A percentile compares a stretch with the other conserved stretches of the same genome.
Evolutionary conservation across 2,113 vertebrate species (phyloP).

Genomic region (Poicephalus gulielmi): DNA sequence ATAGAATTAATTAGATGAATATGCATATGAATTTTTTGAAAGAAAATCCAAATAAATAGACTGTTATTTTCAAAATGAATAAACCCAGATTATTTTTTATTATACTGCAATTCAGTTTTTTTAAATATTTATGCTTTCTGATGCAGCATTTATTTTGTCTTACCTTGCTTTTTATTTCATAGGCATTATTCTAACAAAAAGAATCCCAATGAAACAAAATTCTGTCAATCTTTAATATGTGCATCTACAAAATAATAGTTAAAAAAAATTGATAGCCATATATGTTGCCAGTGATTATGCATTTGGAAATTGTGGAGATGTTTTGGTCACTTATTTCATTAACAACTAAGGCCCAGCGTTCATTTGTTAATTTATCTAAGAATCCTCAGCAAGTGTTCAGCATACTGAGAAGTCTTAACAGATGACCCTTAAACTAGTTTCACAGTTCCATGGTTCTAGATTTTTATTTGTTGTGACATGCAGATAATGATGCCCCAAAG

Average conservation of each 20-base stretch:
- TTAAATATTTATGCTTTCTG: background rate
- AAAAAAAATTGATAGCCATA: rapidly evolving
- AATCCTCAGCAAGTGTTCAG: background rate
- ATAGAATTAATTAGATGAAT: background rate
- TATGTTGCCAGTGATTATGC: background rate
- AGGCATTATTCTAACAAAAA: background rate
- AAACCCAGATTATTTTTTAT: background rate
- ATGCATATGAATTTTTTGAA: background rate
- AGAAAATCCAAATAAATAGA: background rate
- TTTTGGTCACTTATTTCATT: background rate
- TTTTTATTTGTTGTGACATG: background rate
- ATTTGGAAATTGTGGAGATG: background rate
- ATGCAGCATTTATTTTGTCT: background rate
- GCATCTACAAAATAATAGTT: background rate
- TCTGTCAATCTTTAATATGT: background rate
- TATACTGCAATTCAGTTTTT: background rate
- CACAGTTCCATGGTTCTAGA: background rate
- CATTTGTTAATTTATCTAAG: background rate
- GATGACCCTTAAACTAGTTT: background rate
- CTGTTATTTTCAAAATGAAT: background rate
- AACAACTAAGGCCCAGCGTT: background rate
- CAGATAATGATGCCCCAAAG: background rate
- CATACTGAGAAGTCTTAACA: background rate
- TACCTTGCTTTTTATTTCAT: background rate
- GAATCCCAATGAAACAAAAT: background rate